Evolutionary conservation across 2,888 invertebrate genomes (phyloP), one percentile per base, ranked within the genome.

Genomic region (Melipona bicolor): DNA sequence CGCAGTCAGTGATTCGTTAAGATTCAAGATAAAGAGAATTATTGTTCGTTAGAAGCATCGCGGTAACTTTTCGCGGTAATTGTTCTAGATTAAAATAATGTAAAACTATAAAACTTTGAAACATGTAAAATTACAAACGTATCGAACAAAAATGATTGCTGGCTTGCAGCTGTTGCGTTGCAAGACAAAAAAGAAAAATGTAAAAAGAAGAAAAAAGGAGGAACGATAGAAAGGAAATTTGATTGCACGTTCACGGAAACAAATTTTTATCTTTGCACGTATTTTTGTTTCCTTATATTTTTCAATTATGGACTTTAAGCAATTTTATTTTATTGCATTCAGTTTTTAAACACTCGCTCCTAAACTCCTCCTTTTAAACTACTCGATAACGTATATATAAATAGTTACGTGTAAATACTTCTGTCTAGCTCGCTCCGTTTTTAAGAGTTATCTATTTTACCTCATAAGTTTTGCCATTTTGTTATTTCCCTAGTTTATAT

Each of bases 11-110:
- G 43, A 79, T 62, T 43, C 19, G 54, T 27, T 24, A 56, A 59
- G 36, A 27, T 43, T n/a, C 56, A 3, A 70, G 78, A 80, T 78
- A 59, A 54, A 59, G 11, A 36, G 21, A 65, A 70, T 65, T 70
- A 65, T 59, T 36, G 32, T 69, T 69, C 75, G n/a, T 68, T 49
- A 27, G 21, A 59, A 49, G 21, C 3, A 68, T n/a, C 27, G 27
- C 6, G 1, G 17, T 24, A 49, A 64, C 19, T 19, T 27, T 27
- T 27, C 27, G 27, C 27, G 27, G 27, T 27, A 27, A 70, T 32
- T 19, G n/a, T 56, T 3, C 61, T 6, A 27, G 62, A 32, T 62
- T 49, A 17, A 67, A 65, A 24, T 24, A 65, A 21, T 3, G n/a
- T 24, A 15, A 54, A 6, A 52, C 32, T 50, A 2, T 36, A 13